Conservation (phyloP, 2,888 invertebrate genomes). For the Ectemnius continuus region DNA sequence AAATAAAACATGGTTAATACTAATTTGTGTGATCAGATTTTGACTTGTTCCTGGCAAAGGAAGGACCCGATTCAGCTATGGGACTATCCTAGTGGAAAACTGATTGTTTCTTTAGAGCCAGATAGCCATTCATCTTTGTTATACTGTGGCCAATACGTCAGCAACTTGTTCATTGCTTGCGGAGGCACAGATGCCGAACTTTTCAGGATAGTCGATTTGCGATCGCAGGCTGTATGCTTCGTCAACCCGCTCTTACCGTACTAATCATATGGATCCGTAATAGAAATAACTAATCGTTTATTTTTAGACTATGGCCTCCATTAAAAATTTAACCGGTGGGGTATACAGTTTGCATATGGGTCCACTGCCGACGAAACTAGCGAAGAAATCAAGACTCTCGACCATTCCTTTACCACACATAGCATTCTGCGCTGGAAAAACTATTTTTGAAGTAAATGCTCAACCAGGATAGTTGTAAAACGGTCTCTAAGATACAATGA, state of each 20-base stretch:
- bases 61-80: slow-evolving; percentile 82
- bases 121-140: slow-evolving; percentile 80
- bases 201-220: slow-evolving; percentile 82
- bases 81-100: slow-evolving; percentile 84
- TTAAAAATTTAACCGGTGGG: slow-evolving; percentile 80
- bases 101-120: slow-evolving; percentile 81
- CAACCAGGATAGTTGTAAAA: slow-evolving; percentile 33
- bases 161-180: slow-evolving; percentile 81
- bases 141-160: slow-evolving; percentile 82
- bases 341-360: slow-evolving; percentile 82
- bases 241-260: not conserved
- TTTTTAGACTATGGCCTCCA: slow-evolving; percentile 80
- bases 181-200: slow-evolving; percentile 83
- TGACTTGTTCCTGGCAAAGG: slow-evolving; percentile 84
- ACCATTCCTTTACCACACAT: slow-evolving; percentile 79
- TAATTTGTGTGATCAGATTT: slow-evolving; percentile 77
- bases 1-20: not conserved
- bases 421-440: slow-evolving; percentile 80
- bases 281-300: not conserved
- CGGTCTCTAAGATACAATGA: no score
- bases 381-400: slow-evolving; percentile 40
- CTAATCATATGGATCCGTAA: slow-evolving; percentile 32
- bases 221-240: slow-evolving; percentile 80
- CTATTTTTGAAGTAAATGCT: slow-evolving; percentile 80
- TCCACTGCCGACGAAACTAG: slow-evolving; percentile 65